These are phyloP conservation scores for Drosophila bunnanda DNA, from an alignment of 2,888 invertebrate species.

Conservation along the genomic window DNA sequence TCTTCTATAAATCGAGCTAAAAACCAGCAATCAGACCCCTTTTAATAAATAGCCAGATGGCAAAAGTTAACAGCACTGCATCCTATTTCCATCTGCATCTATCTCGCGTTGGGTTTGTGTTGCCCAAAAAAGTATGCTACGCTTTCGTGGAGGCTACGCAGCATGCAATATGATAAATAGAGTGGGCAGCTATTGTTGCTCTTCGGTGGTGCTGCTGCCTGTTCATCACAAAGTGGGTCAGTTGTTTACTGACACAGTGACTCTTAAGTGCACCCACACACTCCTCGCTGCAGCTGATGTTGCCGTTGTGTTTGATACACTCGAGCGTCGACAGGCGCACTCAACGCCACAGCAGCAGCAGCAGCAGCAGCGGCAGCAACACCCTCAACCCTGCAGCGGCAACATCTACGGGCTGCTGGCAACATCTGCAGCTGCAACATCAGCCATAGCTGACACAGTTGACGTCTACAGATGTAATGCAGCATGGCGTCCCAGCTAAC, in stretches of 20 bases:
- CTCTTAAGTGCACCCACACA: constrained; percentile 68
- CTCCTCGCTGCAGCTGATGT: constrained; percentile 65
- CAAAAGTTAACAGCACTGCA: constrained; percentile 17
- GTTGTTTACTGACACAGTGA: constrained; percentile 77
- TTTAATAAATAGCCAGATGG: constrained; percentile 11
- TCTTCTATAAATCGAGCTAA: background rate
- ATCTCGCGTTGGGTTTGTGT: background rate
- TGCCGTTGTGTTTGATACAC: constrained; percentile 73
- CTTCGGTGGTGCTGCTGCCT: constrained; percentile 47
- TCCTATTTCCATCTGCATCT: constrained; percentile 18
- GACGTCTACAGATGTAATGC: constrained; percentile 75
- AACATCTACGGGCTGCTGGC: constrained; percentile 11
- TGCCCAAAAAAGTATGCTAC: constrained; percentile 54
- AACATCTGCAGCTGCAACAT: constrained; percentile 28
- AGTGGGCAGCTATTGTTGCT: constrained; percentile 31
- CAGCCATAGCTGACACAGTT: constrained; percentile 61
- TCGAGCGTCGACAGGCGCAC: constrained; percentile 78
- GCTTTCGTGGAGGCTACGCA: constrained; percentile 40
- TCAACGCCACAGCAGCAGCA: constrained; percentile 54
- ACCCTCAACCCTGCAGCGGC: constrained; percentile 14
- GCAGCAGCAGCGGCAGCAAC: constrained; percentile 12
- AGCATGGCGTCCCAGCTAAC: constrained; percentile 55
- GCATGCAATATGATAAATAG: constrained; percentile 53
- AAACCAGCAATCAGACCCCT: background rate
- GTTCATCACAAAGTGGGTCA: constrained; percentile 77